Evolutionary conservation across 2,113 vertebrate species (phyloP).

Genomic region (Mesoclemmys tuberculata): DNA sequence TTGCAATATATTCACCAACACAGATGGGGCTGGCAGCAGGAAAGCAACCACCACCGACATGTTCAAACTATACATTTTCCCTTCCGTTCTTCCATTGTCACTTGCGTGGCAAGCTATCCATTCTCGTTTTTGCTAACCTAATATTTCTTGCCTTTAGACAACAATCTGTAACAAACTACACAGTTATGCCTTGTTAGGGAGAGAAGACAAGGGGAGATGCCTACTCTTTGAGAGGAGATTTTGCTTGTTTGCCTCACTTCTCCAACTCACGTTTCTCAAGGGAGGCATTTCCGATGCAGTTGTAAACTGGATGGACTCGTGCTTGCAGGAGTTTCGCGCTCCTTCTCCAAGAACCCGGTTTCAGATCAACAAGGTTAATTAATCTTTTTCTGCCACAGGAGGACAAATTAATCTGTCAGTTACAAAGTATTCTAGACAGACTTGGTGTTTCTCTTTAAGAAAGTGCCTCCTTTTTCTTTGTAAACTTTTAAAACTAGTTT

Average conservation of each 20-base stretch:
- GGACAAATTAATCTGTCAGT: neutral
- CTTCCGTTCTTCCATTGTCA: neutral
- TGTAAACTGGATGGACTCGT: neutral
- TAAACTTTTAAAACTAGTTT: neutral
- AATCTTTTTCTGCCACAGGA: neutral
- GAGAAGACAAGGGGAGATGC: neutral
- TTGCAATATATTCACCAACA: neutral
- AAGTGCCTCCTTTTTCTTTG: neutral
- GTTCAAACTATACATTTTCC: neutral
- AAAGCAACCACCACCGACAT: neutral
- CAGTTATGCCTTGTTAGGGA: neutral
- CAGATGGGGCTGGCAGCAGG: neutral
- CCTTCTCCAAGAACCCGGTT: neutral
- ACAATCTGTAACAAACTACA: too few relatives aligned
- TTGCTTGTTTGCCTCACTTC: neutral
- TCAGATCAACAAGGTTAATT: neutral
- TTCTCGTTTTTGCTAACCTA: neutral
- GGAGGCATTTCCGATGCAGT: neutral
- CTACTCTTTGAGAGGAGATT: neutral
- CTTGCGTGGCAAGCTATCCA: neutral
- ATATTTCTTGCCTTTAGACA: neutral
- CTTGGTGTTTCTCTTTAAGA: neutral
- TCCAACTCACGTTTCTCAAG: neutral
- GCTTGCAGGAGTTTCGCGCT: neutral
- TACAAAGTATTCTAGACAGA: neutral